phyloP scores from a whole-genome alignment of 2,797 vertebrate genomes.

The Sphenopsis melanotis region DNA sequence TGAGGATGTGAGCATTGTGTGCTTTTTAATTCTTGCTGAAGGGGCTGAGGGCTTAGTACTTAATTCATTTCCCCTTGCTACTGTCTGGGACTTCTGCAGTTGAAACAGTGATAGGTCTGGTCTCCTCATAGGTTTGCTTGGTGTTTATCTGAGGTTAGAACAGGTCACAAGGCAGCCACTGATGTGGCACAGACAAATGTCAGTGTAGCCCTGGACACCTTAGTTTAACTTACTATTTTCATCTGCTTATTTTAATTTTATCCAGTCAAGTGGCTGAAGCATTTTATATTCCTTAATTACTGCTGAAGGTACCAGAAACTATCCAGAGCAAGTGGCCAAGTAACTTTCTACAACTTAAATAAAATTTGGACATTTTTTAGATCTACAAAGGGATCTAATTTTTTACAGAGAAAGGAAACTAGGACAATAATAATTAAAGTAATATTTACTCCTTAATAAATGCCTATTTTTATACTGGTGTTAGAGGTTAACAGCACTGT shows the following conservation, averaged over 20 bases:
- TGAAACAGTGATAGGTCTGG: background rate
- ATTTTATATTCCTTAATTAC: background rate
- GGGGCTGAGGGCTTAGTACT: background rate
- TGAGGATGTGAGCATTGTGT: background rate
- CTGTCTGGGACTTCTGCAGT: background rate
- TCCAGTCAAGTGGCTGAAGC: background rate
- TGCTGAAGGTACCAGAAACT: background rate
- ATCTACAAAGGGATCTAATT: conserved; percentile 54
- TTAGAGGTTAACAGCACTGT: conserved; percentile 78
- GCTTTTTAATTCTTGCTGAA: background rate
- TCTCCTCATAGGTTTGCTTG: background rate
- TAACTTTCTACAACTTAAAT: conserved; percentile 23
- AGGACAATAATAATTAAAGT: conserved; percentile 75
- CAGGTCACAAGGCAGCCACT: background rate
- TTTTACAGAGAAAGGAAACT: conserved; percentile 72
- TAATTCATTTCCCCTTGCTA: background rate
- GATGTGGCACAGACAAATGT: background rate
- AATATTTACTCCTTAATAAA: conserved; percentile 81
- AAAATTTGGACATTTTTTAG: conserved; percentile 50
- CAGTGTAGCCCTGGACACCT: background rate
- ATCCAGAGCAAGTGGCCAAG: background rate
- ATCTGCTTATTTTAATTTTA: background rate
- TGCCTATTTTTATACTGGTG: conserved; percentile 76
- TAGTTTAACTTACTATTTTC: background rate
- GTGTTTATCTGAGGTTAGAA: background rate